Conservation (phyloP, 2,888 invertebrate genomes). For the Atrina japonica region DNA sequence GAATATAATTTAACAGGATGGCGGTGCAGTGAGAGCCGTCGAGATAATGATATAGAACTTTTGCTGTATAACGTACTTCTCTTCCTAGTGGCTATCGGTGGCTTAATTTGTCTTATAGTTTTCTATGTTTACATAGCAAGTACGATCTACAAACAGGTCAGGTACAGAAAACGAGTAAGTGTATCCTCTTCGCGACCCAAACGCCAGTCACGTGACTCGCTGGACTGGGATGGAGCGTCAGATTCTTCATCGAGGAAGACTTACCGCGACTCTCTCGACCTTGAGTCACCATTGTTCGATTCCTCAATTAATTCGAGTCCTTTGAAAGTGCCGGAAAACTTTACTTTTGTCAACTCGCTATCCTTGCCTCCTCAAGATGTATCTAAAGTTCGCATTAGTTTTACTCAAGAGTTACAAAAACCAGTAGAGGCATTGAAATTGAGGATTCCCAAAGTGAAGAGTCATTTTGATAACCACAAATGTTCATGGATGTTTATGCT, state of each 20-base stretch:
- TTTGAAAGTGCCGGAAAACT: background rate
- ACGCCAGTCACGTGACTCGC: background rate
- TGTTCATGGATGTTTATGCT: constrained; percentile 39
- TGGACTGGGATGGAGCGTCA: background rate
- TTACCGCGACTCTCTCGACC: constrained; percentile 16
- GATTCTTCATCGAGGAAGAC: background rate
- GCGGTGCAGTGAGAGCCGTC: constrained; percentile 7
- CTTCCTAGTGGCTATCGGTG: constrained; percentile 15
- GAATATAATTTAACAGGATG: constrained; percentile 18
- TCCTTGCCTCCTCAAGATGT: background rate
- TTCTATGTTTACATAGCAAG: constrained; percentile 20
- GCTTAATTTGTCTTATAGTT: constrained; percentile 7
- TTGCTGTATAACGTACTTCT: constrained; percentile 24
- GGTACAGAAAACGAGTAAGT: constrained; percentile 14
- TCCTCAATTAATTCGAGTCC: background rate
- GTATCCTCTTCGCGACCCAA: background rate
- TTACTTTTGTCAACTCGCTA: background rate
- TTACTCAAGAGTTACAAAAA: constrained; percentile 4
- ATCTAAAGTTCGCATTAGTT: constrained; percentile 6
- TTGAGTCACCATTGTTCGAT: constrained; percentile 21
- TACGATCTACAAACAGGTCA: constrained; percentile 24
- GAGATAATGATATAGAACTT: background rate
- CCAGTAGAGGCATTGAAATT: constrained; percentile 2
- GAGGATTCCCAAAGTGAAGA: constrained; percentile 12
- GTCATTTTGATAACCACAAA: constrained; percentile 26